These are phyloP conservation scores for Procavia capensis DNA, from an alignment of 2,113 vertebrate species.

Conservation along the genomic window DNA sequence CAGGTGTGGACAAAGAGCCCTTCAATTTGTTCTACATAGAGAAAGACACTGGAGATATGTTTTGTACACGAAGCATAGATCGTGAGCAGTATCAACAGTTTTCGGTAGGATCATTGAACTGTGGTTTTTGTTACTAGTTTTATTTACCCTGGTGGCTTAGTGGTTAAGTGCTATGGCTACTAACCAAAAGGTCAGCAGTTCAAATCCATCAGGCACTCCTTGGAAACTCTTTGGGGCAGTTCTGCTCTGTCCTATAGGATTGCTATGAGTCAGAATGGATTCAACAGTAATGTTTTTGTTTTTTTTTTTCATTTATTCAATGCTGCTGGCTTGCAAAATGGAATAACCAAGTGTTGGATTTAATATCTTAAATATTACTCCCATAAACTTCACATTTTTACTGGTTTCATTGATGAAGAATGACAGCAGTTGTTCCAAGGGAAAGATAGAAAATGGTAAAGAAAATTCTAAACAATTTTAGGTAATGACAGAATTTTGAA, in stretches of 20 bases:
- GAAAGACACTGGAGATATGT: constrained; percentile 86
- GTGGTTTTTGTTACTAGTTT: background rate
- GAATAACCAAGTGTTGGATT: background rate
- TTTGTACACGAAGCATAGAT: constrained; percentile 87
- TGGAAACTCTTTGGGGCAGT: too few species aligned
- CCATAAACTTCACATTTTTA: background rate
- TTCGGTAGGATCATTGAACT: constrained; percentile 83
- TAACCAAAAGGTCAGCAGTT: too few species aligned
- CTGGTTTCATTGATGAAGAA: background rate
- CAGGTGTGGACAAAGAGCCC: constrained; percentile 87
- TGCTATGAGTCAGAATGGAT: too few species aligned
- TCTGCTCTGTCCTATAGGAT: too few species aligned
- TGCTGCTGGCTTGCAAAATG: background rate
- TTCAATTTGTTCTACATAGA: constrained; percentile 88
- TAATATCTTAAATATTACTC: background rate
- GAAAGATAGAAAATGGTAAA: background rate
- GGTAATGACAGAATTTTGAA: constrained; percentile 17
- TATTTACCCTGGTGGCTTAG: too few species aligned
- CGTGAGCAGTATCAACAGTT: constrained; percentile 89
- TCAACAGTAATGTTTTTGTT: too few species aligned
- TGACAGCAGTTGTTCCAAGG: background rate
- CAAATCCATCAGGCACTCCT: too few species aligned
- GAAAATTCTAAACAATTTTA: background rate
- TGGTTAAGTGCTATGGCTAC: too few species aligned
- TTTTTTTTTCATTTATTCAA: too few species aligned